Evolutionary conservation across 2,113 vertebrate genomes (phyloP).

Genomic region (Coryphaenoides rupestris): DNA sequence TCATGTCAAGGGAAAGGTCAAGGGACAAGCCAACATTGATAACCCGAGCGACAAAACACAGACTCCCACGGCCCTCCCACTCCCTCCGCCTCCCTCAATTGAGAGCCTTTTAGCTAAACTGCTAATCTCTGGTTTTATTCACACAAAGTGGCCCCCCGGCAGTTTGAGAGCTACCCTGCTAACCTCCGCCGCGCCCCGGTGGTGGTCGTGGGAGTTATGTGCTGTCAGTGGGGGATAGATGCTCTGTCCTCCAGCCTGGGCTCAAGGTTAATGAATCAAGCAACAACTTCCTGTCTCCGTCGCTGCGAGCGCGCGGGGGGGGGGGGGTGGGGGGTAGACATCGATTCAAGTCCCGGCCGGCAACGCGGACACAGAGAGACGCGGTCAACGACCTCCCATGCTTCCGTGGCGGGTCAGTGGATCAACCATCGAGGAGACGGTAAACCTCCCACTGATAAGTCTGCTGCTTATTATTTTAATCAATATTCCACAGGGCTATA

Average conservation of each 20-base stretch:
- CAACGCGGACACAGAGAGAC: no score
- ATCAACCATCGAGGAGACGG: neutral
- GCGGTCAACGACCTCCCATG: neutral
- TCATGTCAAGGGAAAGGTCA: constrained; percentile 21
- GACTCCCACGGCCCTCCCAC: constrained; percentile 16
- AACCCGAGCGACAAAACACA: constrained; percentile 15
- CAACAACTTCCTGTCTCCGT: constrained; percentile 13
- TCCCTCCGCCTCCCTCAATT: constrained; percentile 14
- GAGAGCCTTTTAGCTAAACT: constrained; percentile 33
- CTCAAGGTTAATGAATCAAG: constrained; percentile 54
- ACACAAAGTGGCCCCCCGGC: constrained; percentile 30
- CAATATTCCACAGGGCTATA: no score
- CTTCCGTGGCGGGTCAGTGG: neutral
- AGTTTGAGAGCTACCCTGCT: constrained; percentile 27
- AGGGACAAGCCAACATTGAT: neutral
- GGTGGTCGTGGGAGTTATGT: constrained; percentile 10
- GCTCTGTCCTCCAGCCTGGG: constrained; percentile 35
- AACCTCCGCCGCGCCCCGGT: no score
- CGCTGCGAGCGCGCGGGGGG: no score
- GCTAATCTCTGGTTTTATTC: constrained; percentile 27
- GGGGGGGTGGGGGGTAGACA: no score
- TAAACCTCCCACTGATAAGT: constrained; percentile 11
- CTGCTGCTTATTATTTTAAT: constrained; percentile 2
- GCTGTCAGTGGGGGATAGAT: neutral
- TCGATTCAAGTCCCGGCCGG: neutral